Evolutionary conservation across 2,113 vertebrate genomes (phyloP).

Genomic region (Chaetorhynchus papuensis): DNA sequence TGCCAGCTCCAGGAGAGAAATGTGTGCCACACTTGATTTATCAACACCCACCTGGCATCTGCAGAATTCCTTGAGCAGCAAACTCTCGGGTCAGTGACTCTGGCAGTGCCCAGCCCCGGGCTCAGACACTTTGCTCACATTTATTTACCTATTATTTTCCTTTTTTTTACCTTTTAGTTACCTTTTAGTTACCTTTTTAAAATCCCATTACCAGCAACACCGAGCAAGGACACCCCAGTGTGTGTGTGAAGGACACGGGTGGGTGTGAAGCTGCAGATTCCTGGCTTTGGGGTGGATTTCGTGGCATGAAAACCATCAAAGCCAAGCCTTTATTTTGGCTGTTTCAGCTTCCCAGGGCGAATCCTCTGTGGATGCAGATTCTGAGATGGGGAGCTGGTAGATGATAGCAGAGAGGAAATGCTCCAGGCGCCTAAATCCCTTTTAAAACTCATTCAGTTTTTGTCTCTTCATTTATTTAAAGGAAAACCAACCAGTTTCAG

Average conservation of each 20-base stretch:
- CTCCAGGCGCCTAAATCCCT: not conserved
- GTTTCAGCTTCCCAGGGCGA: not conserved
- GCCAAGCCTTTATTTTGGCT: not conserved
- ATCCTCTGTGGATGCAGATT: not conserved
- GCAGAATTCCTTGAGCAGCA: not conserved
- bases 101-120: not conserved
- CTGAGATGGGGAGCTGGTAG: not conserved
- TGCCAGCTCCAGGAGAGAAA: not conserved
- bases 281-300: not conserved
- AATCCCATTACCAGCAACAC: accelerated
- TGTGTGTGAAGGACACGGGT: accelerated
- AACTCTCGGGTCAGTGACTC: not conserved
- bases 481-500: not conserved
- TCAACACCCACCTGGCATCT: not conserved
- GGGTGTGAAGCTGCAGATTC: not conserved
- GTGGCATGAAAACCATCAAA: not conserved
- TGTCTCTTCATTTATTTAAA: not conserved
- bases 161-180: not conserved
- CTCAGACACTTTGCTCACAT: accelerated
- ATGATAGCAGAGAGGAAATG: too few relatives aligned
- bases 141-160: not conserved
- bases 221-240: accelerated
- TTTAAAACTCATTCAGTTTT: not conserved
- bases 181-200: not conserved
- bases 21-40: not conserved